Percentiles rank a stretch among this genome's conserved stretches.
phyloP scores from a whole-genome alignment of 2,113 vertebrate species.

The Castor canadensis region DNA sequence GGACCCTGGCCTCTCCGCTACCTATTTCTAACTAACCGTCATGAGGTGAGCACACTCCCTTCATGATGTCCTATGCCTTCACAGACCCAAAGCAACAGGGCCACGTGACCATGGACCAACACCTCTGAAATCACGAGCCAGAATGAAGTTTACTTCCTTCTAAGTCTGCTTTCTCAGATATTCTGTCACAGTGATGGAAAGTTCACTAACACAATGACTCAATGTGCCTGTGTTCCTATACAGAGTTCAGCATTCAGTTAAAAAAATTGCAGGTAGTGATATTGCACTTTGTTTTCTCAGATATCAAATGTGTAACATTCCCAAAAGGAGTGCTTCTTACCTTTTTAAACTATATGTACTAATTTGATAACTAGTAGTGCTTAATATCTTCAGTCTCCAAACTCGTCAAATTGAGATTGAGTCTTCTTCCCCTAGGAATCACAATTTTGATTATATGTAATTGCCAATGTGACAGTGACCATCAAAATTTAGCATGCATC shows the following conservation, averaged over 20 bases:
- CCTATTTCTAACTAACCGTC: not conserved
- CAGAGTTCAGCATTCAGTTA: not conserved
- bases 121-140: not conserved
- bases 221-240: not conserved
- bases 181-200: not conserved
- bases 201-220: not conserved
- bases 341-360: not conserved
- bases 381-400: not conserved
- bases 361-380: not conserved
- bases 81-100: not conserved
- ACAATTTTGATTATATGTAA: not conserved
- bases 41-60: no score
- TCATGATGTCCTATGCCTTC: no score
- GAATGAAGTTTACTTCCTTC: not conserved
- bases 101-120: not conserved
- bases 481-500: not conserved
- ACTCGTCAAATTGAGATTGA: not conserved
- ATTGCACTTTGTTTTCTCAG: not conserved
- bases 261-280: not conserved
- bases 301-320: not conserved
- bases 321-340: not conserved
- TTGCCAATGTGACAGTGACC: not conserved
- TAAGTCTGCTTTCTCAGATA: not conserved
- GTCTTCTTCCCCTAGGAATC: not conserved
- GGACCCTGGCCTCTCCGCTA: accelerated